A percentile compares a stretch with the other conserved stretches of the same genome.
Evolutionary conservation across 2,113 vertebrate species (phyloP).

Genomic region (Mormyrus lacerda): DNA sequence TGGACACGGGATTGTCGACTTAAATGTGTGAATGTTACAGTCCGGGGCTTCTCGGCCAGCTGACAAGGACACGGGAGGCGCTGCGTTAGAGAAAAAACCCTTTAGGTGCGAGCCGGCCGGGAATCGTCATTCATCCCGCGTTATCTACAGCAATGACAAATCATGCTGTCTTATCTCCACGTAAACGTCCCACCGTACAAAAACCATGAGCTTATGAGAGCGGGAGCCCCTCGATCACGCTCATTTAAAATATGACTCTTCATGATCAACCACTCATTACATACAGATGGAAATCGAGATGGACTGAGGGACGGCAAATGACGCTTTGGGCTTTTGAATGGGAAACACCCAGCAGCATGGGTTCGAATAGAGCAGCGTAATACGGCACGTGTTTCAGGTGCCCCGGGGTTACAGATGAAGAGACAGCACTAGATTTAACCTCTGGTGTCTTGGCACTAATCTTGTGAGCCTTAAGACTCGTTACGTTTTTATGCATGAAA

Average conservation of each 20-base stretch:
- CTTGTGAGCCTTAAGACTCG: not conserved
- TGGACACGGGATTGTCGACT: not conserved
- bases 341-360: not conserved
- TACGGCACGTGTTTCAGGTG: not conserved
- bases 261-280: not conserved
- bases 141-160: not conserved
- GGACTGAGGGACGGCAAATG: not conserved
- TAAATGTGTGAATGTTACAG: not conserved
- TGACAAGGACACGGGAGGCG: not conserved
- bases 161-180: not conserved
- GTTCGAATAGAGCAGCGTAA: not conserved
- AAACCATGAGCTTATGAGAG: not conserved
- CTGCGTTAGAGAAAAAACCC: not conserved
- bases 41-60: not conserved
- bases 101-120: not conserved
- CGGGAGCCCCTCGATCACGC: not conserved
- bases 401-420: not conserved
- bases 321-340: not conserved
- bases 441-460: not conserved
- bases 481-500: not conserved
- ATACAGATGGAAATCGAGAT: not conserved
- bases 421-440: not conserved
- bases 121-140: not conserved
- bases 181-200: not conserved
- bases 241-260: not conserved